Evolutionary conservation across 2,888 invertebrate species (phyloP).

Genomic region (Eristalis tenax): DNA sequence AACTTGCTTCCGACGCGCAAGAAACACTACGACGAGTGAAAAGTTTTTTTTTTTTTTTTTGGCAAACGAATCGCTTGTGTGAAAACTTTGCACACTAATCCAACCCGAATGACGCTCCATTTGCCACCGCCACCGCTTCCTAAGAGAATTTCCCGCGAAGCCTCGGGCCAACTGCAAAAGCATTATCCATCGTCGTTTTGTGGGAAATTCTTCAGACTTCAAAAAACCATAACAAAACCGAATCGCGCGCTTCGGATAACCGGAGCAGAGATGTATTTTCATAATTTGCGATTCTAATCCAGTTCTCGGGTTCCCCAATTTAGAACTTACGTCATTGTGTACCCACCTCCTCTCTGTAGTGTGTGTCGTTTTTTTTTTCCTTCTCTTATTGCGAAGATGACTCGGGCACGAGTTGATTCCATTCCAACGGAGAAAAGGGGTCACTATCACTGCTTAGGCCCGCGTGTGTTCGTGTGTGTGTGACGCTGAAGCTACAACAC

Average conservation of each 20-base stretch:
- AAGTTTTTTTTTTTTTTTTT: neutral
- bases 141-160: neutral
- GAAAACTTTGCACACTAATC: neutral
- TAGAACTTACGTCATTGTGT: constrained; percentile 64
- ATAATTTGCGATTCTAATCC: constrained; percentile 20
- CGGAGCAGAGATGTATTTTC: neutral
- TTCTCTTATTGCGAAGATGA: constrained; percentile 36
- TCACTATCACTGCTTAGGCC: constrained; percentile 64
- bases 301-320: constrained; percentile 56
- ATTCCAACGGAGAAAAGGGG: constrained; percentile 51
- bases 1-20: neutral
- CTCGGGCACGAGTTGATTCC: constrained; percentile 46
- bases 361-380: constrained; percentile 2
- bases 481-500: constrained; percentile 32
- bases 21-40: neutral
- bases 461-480: constrained; percentile 39
- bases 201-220: neutral
- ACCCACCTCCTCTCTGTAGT: constrained; percentile 10
- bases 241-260: neutral
- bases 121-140: neutral
- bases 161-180: neutral
- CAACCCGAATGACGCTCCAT: neutral
- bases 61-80: neutral
- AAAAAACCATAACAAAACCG: neutral
- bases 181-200: neutral